Base-by-base conservation (phyloP, 2,797 vertebrate species). In the Alauda arvensis region DNA sequence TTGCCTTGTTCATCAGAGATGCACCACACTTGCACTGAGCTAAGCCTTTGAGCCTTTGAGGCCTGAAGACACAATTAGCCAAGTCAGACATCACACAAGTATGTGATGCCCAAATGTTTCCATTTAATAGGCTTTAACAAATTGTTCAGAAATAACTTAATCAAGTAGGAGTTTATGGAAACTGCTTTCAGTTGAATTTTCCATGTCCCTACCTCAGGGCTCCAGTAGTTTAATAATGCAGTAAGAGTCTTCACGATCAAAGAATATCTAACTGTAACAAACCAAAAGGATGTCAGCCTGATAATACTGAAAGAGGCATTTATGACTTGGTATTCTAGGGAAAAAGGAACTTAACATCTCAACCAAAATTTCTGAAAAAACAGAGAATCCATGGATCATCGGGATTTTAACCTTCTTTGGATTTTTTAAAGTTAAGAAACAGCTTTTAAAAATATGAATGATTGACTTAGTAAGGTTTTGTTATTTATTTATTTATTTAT, bases 151-250 rank as follows among this genome's bases (percentile, higher is more conserved):
- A 93, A 46, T 80, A 94, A 81, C 55, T 68, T 80, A 61, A 86
- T 89, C 88, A 80, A 95, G 72, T 77, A 89, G 65, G 80, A 75
- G 33, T 51, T 88, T 83, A 62, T 52, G 65, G 83, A 95, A 94
- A 93, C 29, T 82, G 61, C 92, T 95, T 77, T 76, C 67, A 93
- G 82, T 65, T 76, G 46, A 92, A 78, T 93, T 84, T 94, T 78
- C 77, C 29, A 45, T 37, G 63, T 49, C 56, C 18, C 26, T 91
- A 77, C 75, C 82, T 93, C 88, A 66, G 83, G 66, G 74, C 88
- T 91, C 66, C 43, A 84, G 83, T 70, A 63, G 59, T 67, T 97
- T 83, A 96, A 95, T 95, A 95, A 96, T 94, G 70, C 79, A 96
- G 39, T 46, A 94, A 77, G 62, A 89, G 18, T 31, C 70, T 86